Conservation (phyloP, 2,113 vertebrate genomes). For the Prochilodus magdalenae region DNA sequence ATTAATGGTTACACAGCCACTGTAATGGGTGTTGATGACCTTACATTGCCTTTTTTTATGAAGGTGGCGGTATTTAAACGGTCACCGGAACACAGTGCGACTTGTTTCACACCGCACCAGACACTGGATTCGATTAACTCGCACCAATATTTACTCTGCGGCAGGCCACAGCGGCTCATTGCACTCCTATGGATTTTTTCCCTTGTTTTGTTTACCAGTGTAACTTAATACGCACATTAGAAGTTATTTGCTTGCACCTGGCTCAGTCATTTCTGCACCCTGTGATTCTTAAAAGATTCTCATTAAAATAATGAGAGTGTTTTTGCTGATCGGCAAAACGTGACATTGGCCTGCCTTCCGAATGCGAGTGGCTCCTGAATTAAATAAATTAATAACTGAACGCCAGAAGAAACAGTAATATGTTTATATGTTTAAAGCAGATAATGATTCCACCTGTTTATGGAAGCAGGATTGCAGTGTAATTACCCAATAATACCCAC, state of each 20-base stretch:
- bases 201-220: conserved; percentile 61
- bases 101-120: conserved; percentile 65
- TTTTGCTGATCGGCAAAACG: conserved; percentile 58
- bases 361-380: background rate
- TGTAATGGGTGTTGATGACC: conserved; percentile 41
- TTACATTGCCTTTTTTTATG: conserved; percentile 4
- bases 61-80: background rate
- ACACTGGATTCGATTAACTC: conserved; percentile 66
- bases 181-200: conserved; percentile 72
- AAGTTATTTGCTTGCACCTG: conserved; percentile 68
- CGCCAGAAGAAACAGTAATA: conserved; percentile 33
- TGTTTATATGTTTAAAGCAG: conserved; percentile 34
- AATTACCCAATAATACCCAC: conserved; percentile 39
- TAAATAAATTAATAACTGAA: conserved; percentile 6
- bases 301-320: conserved; percentile 55
- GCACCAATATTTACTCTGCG: conserved; percentile 73
- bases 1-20: conserved; percentile 35
- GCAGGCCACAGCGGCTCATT: conserved; percentile 71
- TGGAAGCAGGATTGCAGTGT: conserved; percentile 21
- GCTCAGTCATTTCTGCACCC: conserved; percentile 78
- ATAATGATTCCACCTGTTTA: conserved; percentile 52
- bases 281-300: conserved; percentile 42
- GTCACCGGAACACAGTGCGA: conserved; percentile 19
- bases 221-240: conserved; percentile 64
- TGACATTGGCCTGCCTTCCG: conserved; percentile 29